Base-by-base conservation (phyloP, 2,113 vertebrate genomes). In the Capra hircus region DNA sequence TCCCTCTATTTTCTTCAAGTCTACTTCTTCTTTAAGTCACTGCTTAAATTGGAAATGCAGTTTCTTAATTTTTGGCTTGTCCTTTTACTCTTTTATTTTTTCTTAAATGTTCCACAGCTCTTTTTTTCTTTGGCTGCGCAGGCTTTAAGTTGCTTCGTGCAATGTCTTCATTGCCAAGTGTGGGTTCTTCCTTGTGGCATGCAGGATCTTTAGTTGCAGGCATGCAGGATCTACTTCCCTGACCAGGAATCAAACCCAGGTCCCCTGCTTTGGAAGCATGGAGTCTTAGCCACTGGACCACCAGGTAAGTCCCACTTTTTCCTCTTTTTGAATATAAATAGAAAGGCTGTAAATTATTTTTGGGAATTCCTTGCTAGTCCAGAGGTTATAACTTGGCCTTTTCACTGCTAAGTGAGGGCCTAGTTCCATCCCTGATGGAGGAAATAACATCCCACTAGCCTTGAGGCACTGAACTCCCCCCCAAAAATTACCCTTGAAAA, bases 261-360 rank as follows among this genome's bases (percentile, higher is more conserved):
- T 13, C 11, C 36, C 6, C 71, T 77, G 21, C 36, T 77, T 77
- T 77, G 36, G 71, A 25, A 27, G 36, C 23, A 3, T 43, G 23
- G 36, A 23, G 71, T 43, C 36, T 43, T 43, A 77, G 40, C 23
- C 71, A 77, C 40, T 77, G 71, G 36, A 43, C 23, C 71, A 77
- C 40, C 12, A 77, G 23, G 21, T 77, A 77, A 43, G 71, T 77
- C 40, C 2, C 40, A 77, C 6, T 77, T 77, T 71, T 77, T 97
- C 78, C 64, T 89, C 25, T 74, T 91, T 74, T 94, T 74, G 60
- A 74, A 52, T 91, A 71, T 87, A 91, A 91, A 91, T 91, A 81
- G 12, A 53, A 89, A 89, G 53, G 11, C 53, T 57, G 2, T 85
- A 43, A 40, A 92, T 64, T 95, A 85, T 84, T 59, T 40, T 59